Evolutionary conservation across 2,888 invertebrate genomes (phyloP), one percentile per base, ranked within the genome.

Genomic region (Torymus tubicola): DNA sequence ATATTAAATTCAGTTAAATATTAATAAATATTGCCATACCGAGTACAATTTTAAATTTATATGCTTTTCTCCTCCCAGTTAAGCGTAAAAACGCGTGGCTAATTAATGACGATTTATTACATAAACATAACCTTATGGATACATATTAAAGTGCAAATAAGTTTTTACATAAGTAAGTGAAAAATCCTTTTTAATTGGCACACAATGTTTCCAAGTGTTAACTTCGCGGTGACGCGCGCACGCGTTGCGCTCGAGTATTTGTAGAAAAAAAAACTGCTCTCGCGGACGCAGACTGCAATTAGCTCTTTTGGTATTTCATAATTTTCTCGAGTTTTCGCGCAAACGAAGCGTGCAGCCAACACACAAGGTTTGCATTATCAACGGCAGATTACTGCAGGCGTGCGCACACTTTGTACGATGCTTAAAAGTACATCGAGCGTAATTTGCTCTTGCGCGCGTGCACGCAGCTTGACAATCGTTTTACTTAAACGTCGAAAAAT

Each of bases 291-390:
- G 18, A 21, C n/a, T 24, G 53, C 65, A 74, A 81, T 81, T 78
- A 81, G 21, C 65, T 58, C 73, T 70, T 78, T 70, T 69, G 78
- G 65, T 55, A 12, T 78, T 70, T 77, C 69, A 81, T 78, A 76
- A 78, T 81, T 78, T 81, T 75, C 72, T 60, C 1, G 75, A 81
- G 52, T 76, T 80, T 80, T 80, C 73, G 79, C 76, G 76, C 60
- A 77, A 77, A 82, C 82, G 80, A 80, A 64, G 69, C 82, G 72
- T 79, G 77, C 58, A 74, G 55, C 18, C 81, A 67, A n/a, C n/a
- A 71, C 75, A 61, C 70, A 63, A 58, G 57, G 42, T 70, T 74
- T 65, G 61, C 67, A 71, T 81, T 81, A 81, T 89, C 85, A 86
- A 82, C 84, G 84, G 84, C 78, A 84, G 79, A 64, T 80, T 85